phyloP scores from a whole-genome alignment of 2,888 invertebrate species.

The Leptogaster cylindrica region DNA sequence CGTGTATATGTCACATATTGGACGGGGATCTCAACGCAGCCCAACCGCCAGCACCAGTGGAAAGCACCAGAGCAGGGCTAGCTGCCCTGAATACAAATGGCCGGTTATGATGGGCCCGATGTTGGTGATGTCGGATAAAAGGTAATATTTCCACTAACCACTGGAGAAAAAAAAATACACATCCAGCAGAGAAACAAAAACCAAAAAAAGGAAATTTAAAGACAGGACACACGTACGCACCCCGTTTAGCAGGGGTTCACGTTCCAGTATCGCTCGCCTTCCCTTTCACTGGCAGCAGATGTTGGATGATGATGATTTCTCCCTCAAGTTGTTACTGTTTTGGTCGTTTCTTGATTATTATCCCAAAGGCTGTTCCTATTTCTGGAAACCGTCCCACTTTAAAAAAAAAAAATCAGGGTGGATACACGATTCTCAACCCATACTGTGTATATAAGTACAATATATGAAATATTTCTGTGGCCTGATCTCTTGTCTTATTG shows the following conservation, averaged over 20 bases:
- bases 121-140: constrained; percentile 39
- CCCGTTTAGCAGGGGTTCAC: constrained; percentile 35
- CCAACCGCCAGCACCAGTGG: background rate
- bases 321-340: constrained; percentile 39
- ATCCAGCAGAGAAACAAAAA: constrained; percentile 2
- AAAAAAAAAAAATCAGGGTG: too few relatives aligned
- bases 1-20: constrained; percentile 40
- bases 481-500: constrained; percentile 34
- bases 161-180: constrained; percentile 3
- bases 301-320: constrained; percentile 53
- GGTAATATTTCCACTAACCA: constrained; percentile 36
- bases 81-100: constrained; percentile 52
- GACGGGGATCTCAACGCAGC: constrained; percentile 29
- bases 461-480: constrained; percentile 25
- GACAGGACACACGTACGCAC: constrained; percentile 41
- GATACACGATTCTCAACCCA: constrained; percentile 8
- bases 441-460: constrained; percentile 20
- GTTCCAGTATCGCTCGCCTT: constrained; percentile 15
- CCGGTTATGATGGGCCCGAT: constrained; percentile 50
- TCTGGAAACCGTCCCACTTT: constrained; percentile 11
- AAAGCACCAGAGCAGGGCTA: constrained; percentile 27
- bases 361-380: constrained; percentile 35
- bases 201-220: constrained; percentile 18
- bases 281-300: constrained; percentile 52
- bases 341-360: constrained; percentile 37